A percentile compares a stretch with the other conserved stretches of the same genome.
Evolutionary conservation across 2,888 invertebrate genomes (phyloP).

Genomic region (Allophyes oxyacanthae): DNA sequence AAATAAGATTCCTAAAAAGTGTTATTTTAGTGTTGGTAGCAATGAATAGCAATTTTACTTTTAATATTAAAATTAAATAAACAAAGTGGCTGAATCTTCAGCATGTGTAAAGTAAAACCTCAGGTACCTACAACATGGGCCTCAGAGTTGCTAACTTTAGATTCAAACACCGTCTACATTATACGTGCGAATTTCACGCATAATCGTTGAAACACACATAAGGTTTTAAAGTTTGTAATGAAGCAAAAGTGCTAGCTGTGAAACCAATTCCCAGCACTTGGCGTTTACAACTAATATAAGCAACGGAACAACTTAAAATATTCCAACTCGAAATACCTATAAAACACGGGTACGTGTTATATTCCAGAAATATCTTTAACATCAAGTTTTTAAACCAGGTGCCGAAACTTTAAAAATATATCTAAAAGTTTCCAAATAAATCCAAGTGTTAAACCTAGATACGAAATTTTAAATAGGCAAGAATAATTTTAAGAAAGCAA

Average conservation of each 20-base stretch:
- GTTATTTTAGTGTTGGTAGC: too few relatives aligned
- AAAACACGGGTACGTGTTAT: constrained; percentile 43
- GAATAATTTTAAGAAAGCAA: constrained; percentile 43
- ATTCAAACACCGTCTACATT: too few relatives aligned
- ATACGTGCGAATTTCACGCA: constrained; percentile 4
- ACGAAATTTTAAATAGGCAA: constrained; percentile 31
- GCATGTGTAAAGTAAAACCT: too few relatives aligned
- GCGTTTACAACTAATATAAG: constrained; percentile 31
- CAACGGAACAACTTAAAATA: constrained; percentile 18
- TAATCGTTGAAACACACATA: constrained; percentile 4
- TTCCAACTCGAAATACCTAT: constrained; percentile 23
- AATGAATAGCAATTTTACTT: too few relatives aligned
- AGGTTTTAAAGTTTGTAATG: constrained; percentile 4
- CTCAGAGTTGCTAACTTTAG: too few relatives aligned
- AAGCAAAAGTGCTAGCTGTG: constrained; percentile 15
- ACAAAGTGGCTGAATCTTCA: too few relatives aligned
- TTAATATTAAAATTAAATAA: too few relatives aligned
- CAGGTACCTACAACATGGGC: too few relatives aligned
- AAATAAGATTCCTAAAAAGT: too few relatives aligned
- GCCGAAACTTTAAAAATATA: constrained; percentile 48
- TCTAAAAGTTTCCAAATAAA: constrained; percentile 49
- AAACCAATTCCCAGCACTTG: constrained; percentile 20
- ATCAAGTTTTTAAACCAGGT: constrained; percentile 48
- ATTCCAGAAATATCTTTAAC: constrained; percentile 42
- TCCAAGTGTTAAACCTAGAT: constrained; percentile 36